phyloP scores from a whole-genome alignment of 1,140 invertebrate genomes.

The Homalodisca vitripennis region DNA sequence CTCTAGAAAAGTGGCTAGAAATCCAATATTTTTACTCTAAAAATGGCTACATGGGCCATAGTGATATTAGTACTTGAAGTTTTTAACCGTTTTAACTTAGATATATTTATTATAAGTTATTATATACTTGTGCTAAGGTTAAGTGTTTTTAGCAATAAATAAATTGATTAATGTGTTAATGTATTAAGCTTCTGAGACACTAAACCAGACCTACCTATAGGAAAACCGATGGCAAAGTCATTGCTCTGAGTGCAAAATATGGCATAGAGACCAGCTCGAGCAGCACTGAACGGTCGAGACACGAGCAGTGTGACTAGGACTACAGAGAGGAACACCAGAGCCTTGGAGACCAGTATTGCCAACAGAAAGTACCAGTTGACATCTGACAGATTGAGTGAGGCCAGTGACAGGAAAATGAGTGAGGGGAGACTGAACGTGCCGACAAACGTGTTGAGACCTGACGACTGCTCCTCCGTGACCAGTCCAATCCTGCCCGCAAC shows the following conservation, averaged over 20 bases:
- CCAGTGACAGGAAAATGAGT: constrained; percentile 88
- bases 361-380: constrained; percentile 91
- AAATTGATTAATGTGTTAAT: too few relatives aligned
- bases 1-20: too few relatives aligned
- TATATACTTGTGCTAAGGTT: too few relatives aligned
- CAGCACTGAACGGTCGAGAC: constrained; percentile 75
- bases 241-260: constrained; percentile 97
- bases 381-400: constrained; percentile 75
- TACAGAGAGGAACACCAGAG: constrained; percentile 81
- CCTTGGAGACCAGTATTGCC: constrained; percentile 83
- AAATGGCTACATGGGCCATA: too few relatives aligned
- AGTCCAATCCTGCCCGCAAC: constrained; percentile 82
- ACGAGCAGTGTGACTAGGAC: constrained; percentile 75
- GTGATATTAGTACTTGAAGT: too few relatives aligned
- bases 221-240: constrained; percentile 96
- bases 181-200: too few relatives aligned
- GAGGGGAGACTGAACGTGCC: constrained; percentile 91
- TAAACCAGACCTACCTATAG: constrained; percentile 78
- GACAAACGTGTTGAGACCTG: constrained; percentile 90
- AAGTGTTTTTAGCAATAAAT: too few relatives aligned
- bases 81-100: too few relatives aligned
- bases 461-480: constrained; percentile 82
- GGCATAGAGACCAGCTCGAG: constrained; percentile 84
- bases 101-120: too few relatives aligned
- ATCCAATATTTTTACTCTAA: too few relatives aligned